Evolutionary conservation across 53 echinoderm and acorn worm species (phyloP).

Genomic region (Echinometra lucunter): DNA sequence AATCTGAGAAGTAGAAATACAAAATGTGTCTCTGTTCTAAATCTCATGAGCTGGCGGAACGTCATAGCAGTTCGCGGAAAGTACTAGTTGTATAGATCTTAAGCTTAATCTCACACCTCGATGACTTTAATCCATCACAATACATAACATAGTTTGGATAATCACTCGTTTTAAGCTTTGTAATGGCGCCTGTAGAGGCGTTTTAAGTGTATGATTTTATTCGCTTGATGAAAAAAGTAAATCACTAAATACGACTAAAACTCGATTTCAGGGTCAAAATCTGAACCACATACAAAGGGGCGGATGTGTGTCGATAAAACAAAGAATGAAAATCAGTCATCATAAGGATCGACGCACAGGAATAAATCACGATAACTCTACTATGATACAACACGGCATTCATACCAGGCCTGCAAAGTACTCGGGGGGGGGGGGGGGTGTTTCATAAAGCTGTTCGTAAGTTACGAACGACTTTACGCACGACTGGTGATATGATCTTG

Average conservation of each 20-base stretch:
- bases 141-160: not conserved
- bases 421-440: too few species aligned
- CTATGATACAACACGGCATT: too few species aligned
- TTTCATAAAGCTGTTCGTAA: too few species aligned
- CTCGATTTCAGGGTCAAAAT: not conserved
- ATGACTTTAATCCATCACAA: not conserved
- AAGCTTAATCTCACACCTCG: not conserved
- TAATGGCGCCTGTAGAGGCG: not conserved
- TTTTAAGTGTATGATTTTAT: conserved; percentile 9
- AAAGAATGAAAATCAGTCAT: too few species aligned
- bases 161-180: not conserved
- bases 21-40: not conserved
- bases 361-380: too few species aligned
- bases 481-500: too few species aligned
- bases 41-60: conserved; percentile 26
- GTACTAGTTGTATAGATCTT: not conserved
- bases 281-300: too few species aligned
- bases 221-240: not conserved
- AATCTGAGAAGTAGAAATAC: not conserved
- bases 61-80: not conserved
- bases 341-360: too few species aligned
- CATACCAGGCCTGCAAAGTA: too few species aligned
- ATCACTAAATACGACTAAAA: not conserved
- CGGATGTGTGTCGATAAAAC: too few species aligned
- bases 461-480: too few species aligned